Evolutionary conservation across 1,140 invertebrate species (phyloP), one percentile per base, ranked within the genome.

Genomic region (Drosophila virilis): DNA sequence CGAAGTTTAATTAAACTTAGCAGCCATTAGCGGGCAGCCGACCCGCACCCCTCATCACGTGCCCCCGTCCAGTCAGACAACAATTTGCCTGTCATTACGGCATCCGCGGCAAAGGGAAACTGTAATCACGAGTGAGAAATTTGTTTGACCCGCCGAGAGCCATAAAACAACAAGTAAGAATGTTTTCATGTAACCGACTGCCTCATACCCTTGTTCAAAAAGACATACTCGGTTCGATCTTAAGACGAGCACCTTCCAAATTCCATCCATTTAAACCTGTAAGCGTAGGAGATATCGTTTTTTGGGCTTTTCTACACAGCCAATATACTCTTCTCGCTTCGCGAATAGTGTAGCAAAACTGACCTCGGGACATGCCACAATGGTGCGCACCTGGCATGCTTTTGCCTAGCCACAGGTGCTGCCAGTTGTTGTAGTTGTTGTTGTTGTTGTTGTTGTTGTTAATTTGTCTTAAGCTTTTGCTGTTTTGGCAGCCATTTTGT

Each of bases 121-220:
- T 72, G 72, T 89, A 88, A 89, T 83, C 70, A 78, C 62, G 61
- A 83, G 83, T 89, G 84, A 89, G 84, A 89, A 88, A 88, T 88
- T 81, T 69, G 83, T 83, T 83, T 32, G 64, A 59, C 52, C 33
- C 15, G 38, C 35, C 42, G 42, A 46, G 42, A 17, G 42, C 10
- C 28, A 46, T 46, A 59, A 80, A 74, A 15, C 42, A 50, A 35
- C 22, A 48, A 12, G 1, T 4, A 48, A 28, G 22, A 28, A 28
- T 28, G 5, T 28, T 5, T 0, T 28, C 4, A 3, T 22, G n/a
- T 48, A 32, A 12, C 12, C 9, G 22, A 7, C 6, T 6, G 22
- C 17, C 1, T 7, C 1, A 28, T 48, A n/a, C 46, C 1, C 46
- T 48, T n/a, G 8, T 0, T 8, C 4, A 28, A 28, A 28, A 2